Evolutionary conservation across 1,140 invertebrate genomes (phyloP).

Genomic region (Drusus annulatus): DNA sequence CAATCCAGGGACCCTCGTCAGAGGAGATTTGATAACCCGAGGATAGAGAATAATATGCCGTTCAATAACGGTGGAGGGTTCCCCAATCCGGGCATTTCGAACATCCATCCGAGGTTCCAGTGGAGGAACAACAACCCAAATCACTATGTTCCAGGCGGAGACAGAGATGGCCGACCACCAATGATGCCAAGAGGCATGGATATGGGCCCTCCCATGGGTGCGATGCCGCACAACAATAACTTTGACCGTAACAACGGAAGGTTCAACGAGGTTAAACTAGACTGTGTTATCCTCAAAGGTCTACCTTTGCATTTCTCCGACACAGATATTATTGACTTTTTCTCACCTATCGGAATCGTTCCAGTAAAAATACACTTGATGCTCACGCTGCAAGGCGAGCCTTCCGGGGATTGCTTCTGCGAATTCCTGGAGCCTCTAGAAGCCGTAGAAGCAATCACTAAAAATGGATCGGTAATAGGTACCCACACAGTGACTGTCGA

Average conservation of each 20-base stretch:
- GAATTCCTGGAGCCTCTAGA: conserved; percentile 83
- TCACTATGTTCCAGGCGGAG: conserved; percentile 27
- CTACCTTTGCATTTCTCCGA: conserved; percentile 83
- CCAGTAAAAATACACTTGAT: conserved; percentile 86
- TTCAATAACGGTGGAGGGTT: background rate
- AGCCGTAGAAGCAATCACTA: conserved; percentile 78
- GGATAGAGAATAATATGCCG: conserved; percentile 30
- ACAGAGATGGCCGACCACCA: conserved; percentile 62
- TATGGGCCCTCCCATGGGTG: conserved; percentile 52
- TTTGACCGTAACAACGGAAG: conserved; percentile 46
- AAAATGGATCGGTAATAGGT: conserved; percentile 80
- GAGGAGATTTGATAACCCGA: conserved; percentile 52
- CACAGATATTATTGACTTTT: conserved; percentile 85
- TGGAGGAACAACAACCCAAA: conserved; percentile 60
- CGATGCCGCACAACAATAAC: too few species aligned
- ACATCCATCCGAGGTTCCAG: conserved; percentile 53
- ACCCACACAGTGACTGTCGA: conserved; percentile 78
- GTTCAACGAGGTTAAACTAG: conserved; percentile 60
- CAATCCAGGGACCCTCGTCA: conserved; percentile 61
- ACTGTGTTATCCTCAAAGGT: conserved; percentile 82
- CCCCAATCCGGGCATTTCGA: background rate
- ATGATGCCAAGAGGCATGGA: conserved; percentile 50
- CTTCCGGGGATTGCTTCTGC: conserved; percentile 88
- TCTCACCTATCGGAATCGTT: conserved; percentile 81
- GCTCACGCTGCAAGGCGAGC: conserved; percentile 77